A percentile compares a stretch with the other conserved stretches of the same genome.
phyloP scores from a whole-genome alignment of 2,113 vertebrate species.

The Reinhardtius hippoglossoides region DNA sequence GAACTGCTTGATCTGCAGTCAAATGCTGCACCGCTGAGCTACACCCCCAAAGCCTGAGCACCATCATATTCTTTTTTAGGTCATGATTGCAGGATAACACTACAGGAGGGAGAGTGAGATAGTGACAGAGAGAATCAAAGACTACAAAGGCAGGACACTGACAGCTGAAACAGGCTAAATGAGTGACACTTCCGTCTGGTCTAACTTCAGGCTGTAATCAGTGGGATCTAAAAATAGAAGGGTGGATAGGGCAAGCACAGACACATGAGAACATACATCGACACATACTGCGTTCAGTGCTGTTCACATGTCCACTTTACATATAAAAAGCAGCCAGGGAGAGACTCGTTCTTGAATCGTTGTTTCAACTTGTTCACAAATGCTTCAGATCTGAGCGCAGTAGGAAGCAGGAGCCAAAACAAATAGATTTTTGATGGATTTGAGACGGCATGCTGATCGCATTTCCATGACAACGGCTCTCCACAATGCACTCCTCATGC shows the following conservation, averaged over 20 bases:
- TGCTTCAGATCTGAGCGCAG: slow-evolving; percentile 32
- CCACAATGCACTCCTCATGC: slow-evolving; percentile 33
- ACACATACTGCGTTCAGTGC: slow-evolving; percentile 28
- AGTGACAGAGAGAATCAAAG: slow-evolving; percentile 13
- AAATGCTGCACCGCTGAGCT: slow-evolving; percentile 93
- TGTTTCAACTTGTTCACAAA: slow-evolving; percentile 18
- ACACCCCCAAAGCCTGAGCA: slow-evolving; percentile 80
- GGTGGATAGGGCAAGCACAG: slow-evolving; percentile 3
- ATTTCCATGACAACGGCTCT: slow-evolving; percentile 77
- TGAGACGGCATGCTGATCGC: slow-evolving; percentile 49
- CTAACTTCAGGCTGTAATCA: slow-evolving; percentile 60
- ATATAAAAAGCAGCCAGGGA: neutral
- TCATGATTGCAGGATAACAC: neutral
- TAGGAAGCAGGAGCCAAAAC: slow-evolving; percentile 56
- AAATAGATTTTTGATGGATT: slow-evolving; percentile 65
- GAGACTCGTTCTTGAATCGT: slow-evolving; percentile 18
- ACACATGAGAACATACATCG: slow-evolving; percentile 19
- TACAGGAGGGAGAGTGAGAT: slow-evolving; percentile 47
- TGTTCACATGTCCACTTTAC: slow-evolving; percentile 10
- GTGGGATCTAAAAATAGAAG: slow-evolving; percentile 61
- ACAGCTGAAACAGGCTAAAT: slow-evolving; percentile 17
- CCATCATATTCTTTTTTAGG: too few species aligned
- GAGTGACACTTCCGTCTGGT: slow-evolving; percentile 41
- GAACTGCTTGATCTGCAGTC: slow-evolving; percentile 92
- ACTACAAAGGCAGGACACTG: slow-evolving; percentile 13